Evolutionary conservation across 2,888 invertebrate species (phyloP).

Genomic region (Tenodera sinensis): DNA sequence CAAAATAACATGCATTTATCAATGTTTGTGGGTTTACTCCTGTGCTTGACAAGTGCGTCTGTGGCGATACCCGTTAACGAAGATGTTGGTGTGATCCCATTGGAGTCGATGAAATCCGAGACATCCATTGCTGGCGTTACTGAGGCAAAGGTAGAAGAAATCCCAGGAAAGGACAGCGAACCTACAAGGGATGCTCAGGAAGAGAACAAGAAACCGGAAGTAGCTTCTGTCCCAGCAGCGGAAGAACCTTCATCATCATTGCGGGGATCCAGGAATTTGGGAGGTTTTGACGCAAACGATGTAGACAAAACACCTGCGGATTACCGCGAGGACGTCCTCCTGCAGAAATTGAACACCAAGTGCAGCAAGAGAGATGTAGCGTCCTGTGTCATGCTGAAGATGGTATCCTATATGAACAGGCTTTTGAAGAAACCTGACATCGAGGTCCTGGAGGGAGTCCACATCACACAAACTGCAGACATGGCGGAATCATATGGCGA

Average conservation of each 20-base stretch:
- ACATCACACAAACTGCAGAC: conserved; percentile 62
- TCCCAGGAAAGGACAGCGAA: neutral
- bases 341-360: conserved; percentile 72
- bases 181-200: neutral
- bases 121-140: neutral
- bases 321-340: conserved; percentile 61
- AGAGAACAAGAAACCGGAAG: neutral
- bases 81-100: neutral
- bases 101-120: too few relatives aligned
- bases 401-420: conserved; percentile 77
- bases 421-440: conserved; percentile 75
- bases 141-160: neutral
- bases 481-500: conserved; percentile 48
- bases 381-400: conserved; percentile 77
- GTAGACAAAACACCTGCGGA: neutral
- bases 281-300: neutral
- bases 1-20: neutral
- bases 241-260: neutral
- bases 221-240: neutral
- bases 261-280: neutral
- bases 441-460: conserved; percentile 70
- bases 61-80: neutral
- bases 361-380: conserved; percentile 74
- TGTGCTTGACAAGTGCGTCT: neutral
- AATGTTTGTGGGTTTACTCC: neutral